These are phyloP conservation scores for Catharus ustulatus DNA, from an alignment of 2,797 vertebrate genomes.

Conservation along the genomic window DNA sequence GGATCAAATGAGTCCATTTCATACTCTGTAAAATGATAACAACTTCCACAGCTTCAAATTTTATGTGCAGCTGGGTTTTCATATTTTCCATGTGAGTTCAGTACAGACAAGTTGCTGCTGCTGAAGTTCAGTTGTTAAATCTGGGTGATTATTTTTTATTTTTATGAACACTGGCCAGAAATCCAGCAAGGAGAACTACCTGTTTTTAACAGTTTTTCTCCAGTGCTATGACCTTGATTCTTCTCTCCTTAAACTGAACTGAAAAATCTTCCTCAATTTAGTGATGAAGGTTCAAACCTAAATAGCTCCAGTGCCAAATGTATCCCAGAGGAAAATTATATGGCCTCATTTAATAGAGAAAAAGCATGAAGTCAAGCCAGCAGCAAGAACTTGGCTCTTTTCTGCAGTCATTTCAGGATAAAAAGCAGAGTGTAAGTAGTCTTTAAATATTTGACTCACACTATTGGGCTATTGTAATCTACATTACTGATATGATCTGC, in stretches of 20 bases:
- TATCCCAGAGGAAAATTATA: slow-evolving; percentile 55
- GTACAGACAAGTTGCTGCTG: not conserved
- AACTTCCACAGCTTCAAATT: not conserved
- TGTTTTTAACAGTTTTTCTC: slow-evolving; percentile 36
- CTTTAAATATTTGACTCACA: slow-evolving; percentile 50
- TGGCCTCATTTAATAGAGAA: slow-evolving; percentile 53
- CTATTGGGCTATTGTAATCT: slow-evolving; percentile 18
- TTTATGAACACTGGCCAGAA: slow-evolving; percentile 25
- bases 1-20: not conserved
- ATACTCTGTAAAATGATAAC: not conserved
- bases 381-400: slow-evolving; percentile 19
- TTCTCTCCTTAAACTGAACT: not conserved
- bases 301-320: slow-evolving; percentile 42
- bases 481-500: slow-evolving; percentile 18
- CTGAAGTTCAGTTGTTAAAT: slow-evolving; percentile 38
- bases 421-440: slow-evolving; percentile 14
- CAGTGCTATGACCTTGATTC: slow-evolving; percentile 40
- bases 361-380: slow-evolving; percentile 37
- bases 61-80: not conserved
- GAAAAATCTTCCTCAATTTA: slow-evolving; percentile 50
- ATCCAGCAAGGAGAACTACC: not conserved
- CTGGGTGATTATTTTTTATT: slow-evolving; percentile 35
- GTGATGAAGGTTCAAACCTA: slow-evolving; percentile 42
- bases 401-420: slow-evolving; percentile 25
- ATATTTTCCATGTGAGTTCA: not conserved